A percentile compares a stretch with the other conserved stretches of the same genome.
Conservation (phyloP, 2,797 vertebrate species). For the Acanthurus leucopareius region DNA sequence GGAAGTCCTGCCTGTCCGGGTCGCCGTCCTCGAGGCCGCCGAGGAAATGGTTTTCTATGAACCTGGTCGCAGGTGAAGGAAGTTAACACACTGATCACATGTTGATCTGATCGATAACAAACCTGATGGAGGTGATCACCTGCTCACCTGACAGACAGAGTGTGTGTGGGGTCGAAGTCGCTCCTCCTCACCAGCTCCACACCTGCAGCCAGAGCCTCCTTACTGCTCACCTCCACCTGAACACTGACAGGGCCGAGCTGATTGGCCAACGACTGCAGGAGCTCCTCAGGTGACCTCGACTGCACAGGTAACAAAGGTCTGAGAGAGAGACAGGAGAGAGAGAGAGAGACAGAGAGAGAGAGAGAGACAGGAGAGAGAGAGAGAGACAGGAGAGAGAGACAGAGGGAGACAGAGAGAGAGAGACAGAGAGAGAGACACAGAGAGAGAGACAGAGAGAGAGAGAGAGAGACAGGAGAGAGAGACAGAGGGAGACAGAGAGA, state of each 20-base stretch:
- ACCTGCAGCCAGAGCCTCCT: slow-evolving; percentile 86
- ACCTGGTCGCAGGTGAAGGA: slow-evolving; percentile 47
- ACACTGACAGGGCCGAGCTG: slow-evolving; percentile 7
- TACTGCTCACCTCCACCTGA: slow-evolving; percentile 70
- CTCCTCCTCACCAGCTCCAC: slow-evolving; percentile 86
- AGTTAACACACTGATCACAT: not conserved
- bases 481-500: too few species aligned
- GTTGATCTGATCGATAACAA: too few species aligned
- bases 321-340: not conserved
- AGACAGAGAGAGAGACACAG: too few species aligned
- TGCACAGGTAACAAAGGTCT: slow-evolving; percentile 10
- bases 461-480: too few species aligned
- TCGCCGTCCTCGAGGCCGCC: slow-evolving; percentile 33
- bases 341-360: not conserved
- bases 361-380: not conserved
- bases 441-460: too few species aligned
- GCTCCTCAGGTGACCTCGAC: slow-evolving; percentile 51
- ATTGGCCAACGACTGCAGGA: slow-evolving; percentile 70
- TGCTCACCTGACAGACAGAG: slow-evolving; percentile 86
- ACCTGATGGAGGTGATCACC: fast-evolving
- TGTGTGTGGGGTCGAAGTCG: slow-evolving; percentile 86
- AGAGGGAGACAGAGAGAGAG: too few species aligned
- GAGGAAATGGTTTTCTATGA: slow-evolving; percentile 50
- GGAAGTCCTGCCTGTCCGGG: slow-evolving; percentile 84
- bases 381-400: too few species aligned